phyloP scores from a whole-genome alignment of 2,888 invertebrate species.

The Ferdinandea cuprea region DNA sequence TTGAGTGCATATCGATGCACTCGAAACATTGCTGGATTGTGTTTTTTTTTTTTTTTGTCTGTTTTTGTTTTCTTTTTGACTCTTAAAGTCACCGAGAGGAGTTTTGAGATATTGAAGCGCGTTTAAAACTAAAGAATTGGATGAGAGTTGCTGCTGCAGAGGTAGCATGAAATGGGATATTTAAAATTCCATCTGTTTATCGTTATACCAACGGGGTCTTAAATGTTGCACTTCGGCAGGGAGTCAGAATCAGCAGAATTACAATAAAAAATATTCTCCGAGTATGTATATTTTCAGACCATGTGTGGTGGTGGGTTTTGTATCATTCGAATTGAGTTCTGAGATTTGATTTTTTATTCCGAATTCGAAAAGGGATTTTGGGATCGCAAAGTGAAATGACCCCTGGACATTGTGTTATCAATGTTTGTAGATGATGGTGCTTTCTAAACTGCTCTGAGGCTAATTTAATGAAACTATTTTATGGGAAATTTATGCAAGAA shows the following conservation, averaged over 20 bases:
- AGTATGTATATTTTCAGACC: constrained; percentile 24
- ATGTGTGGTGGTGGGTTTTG: constrained; percentile 61
- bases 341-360: neutral
- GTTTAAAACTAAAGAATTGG: constrained; percentile 29
- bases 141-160: constrained; percentile 34
- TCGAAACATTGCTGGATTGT: constrained; percentile 44
- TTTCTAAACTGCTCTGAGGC: neutral
- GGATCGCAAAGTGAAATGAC: neutral
- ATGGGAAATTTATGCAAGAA: no score
- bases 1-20: constrained; percentile 58
- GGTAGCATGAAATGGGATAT: constrained; percentile 66
- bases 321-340: constrained; percentile 12
- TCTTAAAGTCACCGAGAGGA: constrained; percentile 28
- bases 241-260: constrained; percentile 43
- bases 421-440: neutral
- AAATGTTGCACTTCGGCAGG: constrained; percentile 67
- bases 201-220: constrained; percentile 73
- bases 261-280: neutral
- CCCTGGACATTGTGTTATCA: neutral
- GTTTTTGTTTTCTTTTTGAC: constrained; percentile 6
- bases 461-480: no score
- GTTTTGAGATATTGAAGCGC: constrained; percentile 34
- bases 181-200: constrained; percentile 69
- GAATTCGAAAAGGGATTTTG: neutral
- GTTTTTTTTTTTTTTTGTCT: no score